These are phyloP conservation scores for Urocyon cinereoargenteus DNA, from an alignment of 2,797 vertebrate genomes.

Conservation along the genomic window DNA sequence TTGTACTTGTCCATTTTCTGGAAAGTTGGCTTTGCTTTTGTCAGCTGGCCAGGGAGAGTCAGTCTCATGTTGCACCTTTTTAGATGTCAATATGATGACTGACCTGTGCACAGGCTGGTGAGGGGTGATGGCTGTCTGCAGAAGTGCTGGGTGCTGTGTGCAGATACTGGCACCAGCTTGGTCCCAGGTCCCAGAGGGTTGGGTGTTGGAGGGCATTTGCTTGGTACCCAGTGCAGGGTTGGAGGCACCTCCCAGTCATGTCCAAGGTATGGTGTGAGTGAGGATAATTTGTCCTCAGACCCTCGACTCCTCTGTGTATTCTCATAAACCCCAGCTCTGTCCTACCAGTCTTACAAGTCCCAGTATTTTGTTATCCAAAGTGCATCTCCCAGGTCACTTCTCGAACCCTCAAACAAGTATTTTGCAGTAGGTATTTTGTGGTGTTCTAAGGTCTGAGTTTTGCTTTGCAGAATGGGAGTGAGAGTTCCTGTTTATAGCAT, in stretches of 20 bases:
- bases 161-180: neutral
- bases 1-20: neutral
- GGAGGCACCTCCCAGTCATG: neutral
- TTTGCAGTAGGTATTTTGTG: neutral
- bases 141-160: neutral
- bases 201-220: neutral
- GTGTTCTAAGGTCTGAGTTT: neutral
- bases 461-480: neutral
- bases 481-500: neutral
- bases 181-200: neutral
- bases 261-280: neutral
- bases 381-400: neutral
- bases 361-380: neutral
- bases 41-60: neutral
- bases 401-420: neutral
- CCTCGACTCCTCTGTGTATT: too few species aligned
- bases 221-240: neutral
- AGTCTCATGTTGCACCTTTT: neutral
- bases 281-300: too few species aligned
- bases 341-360: neutral
- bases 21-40: neutral
- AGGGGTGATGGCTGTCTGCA: fast-evolving
- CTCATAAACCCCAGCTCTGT: fast-evolving
- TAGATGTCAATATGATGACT: neutral
- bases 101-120: neutral